Evolutionary conservation across 2,888 invertebrate species (phyloP), one percentile per base, ranked within the genome.

Genomic region (Dimorphilus gyrociliatus): DNA sequence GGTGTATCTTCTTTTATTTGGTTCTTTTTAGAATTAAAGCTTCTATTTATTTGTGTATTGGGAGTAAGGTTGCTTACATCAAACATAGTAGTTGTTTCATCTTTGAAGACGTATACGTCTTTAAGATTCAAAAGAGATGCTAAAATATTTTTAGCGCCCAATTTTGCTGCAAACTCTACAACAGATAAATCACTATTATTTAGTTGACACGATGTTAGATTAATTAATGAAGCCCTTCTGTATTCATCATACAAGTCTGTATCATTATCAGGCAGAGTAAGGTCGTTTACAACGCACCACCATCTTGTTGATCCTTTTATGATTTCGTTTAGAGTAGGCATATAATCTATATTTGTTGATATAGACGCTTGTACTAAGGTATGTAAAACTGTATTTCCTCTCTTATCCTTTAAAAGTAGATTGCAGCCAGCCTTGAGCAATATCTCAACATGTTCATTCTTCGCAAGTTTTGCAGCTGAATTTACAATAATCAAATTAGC

Each of bases 321-420:
- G n/a, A n/a, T n/a, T n/a, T n/a, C n/a, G n/a, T n/a, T n/a, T n/a
- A n/a, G n/a, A n/a, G n/a, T n/a, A n/a, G n/a, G n/a, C n/a, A n/a
- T n/a, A n/a, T n/a, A n/a, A n/a, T n/a, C n/a, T n/a, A n/a, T n/a
- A n/a, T n/a, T n/a, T n/a, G n/a, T n/a, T n/a, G n/a, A n/a, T 1
- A 44, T 42, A 0, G 45, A 41, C 13, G 46, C 35, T n/a, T 37
- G 25, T 3, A 46, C 42, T 16, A 57, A 32, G 14, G 38, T 31
- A 28, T 58, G 58, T 1, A 58, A 43, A 2, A 50, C 46, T 0
- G 53, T 53, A 37, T 56, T 45, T 3, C 55, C 56, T 2, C 47
- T 29, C 1, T 32, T 18, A 26, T 52, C 48, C 30, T 42, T 37
- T 3, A 40, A 16, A 1, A 46, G 32, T 10, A 55, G 35, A 32